These are phyloP conservation scores for Echeneis naucrates DNA, from an alignment of 2,797 vertebrate species.

Conservation along the genomic window DNA sequence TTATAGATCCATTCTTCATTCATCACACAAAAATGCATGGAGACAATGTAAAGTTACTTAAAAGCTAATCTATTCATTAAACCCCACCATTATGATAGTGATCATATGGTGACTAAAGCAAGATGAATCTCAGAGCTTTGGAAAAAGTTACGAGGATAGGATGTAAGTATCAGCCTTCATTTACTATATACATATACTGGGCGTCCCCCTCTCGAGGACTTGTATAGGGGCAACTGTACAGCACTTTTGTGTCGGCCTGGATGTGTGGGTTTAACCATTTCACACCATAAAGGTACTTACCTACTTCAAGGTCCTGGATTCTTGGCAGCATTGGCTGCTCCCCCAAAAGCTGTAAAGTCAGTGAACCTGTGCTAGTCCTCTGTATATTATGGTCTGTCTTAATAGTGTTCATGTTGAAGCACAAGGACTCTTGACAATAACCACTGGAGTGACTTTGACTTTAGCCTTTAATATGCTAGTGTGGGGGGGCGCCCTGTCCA, in stretches of 20 bases:
- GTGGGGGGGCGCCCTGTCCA: slow-evolving; percentile 97
- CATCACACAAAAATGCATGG: slow-evolving; percentile 95
- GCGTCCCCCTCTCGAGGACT: slow-evolving; percentile 98
- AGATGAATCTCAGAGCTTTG: slow-evolving; percentile 99
- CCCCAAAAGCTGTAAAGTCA: slow-evolving; percentile 84
- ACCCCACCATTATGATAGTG: slow-evolving; percentile 99
- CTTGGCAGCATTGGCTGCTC: slow-evolving; percentile 13
- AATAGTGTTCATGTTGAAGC: slow-evolving; percentile 84
- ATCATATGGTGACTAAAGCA: slow-evolving; percentile 99
- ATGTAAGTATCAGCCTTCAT: slow-evolving; percentile 99
- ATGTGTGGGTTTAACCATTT: slow-evolving; percentile 3
- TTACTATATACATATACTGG: slow-evolving; percentile 97
- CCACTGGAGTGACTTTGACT: slow-evolving; percentile 89
- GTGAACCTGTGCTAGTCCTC: slow-evolving; percentile 99
- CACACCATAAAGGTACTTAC: neutral
- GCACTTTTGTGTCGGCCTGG: slow-evolving; percentile 57
- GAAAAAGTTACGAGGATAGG: slow-evolving; percentile 99
- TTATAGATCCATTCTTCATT: slow-evolving; percentile 82
- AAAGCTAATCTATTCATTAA: slow-evolving; percentile 99
- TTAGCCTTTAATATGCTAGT: slow-evolving; percentile 88
- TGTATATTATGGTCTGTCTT: slow-evolving; percentile 80
- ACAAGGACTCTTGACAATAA: slow-evolving; percentile 88
- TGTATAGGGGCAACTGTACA: slow-evolving; percentile 97
- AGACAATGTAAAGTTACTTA: slow-evolving; percentile 99
- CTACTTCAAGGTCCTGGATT: neutral